These are phyloP conservation scores for Germaria angustata DNA, from an alignment of 2,888 invertebrate genomes.

Conservation along the genomic window DNA sequence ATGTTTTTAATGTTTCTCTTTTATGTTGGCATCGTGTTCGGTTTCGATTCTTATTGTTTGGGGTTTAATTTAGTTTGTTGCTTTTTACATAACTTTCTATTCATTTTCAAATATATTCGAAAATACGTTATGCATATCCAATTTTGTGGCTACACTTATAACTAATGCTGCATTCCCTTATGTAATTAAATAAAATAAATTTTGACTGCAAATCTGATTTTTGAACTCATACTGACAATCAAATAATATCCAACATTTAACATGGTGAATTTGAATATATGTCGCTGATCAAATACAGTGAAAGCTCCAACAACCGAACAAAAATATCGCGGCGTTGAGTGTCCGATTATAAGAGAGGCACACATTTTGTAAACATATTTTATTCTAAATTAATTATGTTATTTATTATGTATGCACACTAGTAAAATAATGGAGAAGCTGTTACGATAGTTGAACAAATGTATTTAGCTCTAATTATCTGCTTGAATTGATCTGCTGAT, in stretches of 20 bases:
- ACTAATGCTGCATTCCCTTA: conserved; percentile 8
- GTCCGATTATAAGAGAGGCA: too few species aligned
- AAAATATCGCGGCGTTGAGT: too few species aligned
- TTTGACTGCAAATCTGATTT: not conserved
- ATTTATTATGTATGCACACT: too few species aligned
- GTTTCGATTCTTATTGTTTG: conserved; percentile 17
- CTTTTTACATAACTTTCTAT: conserved; percentile 13
- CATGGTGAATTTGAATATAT: not conserved
- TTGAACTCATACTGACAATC: not conserved
- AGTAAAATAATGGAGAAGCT: too few species aligned
- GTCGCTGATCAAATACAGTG: not conserved
- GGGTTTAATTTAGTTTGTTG: not conserved
- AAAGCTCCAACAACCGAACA: too few species aligned
- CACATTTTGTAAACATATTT: too few species aligned
- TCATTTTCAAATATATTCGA: not conserved
- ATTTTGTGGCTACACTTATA: not conserved
- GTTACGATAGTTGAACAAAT: too few species aligned
- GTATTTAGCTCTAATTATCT: too few species aligned
- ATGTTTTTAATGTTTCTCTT: not conserved
- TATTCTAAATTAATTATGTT: too few species aligned
- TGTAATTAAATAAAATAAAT: not conserved
- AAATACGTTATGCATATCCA: not conserved
- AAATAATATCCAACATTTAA: not conserved
- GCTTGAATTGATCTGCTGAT: too few species aligned
- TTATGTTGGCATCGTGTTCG: conserved; percentile 19